Percentiles rank a stretch among this genome's conserved stretches.
These are phyloP conservation scores for Micoletzkya japonica DNA, from an alignment of 2,888 invertebrate species.

Conservation along the genomic window DNA sequence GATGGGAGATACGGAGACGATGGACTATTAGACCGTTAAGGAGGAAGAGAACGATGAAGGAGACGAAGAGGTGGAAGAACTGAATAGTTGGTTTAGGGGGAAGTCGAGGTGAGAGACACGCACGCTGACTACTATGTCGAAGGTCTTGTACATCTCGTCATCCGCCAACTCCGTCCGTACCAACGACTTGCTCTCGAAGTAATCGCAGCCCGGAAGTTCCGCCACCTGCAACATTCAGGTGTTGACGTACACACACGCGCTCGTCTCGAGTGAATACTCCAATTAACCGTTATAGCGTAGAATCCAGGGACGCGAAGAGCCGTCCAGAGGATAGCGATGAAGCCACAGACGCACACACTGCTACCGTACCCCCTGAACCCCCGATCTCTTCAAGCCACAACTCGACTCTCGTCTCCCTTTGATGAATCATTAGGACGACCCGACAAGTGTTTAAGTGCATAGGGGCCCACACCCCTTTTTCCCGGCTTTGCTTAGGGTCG, in stretches of 20 bases:
- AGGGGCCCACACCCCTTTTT: too few species aligned
- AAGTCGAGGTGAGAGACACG: too few species aligned
- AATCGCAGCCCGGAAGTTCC: slow-evolving; percentile 3
- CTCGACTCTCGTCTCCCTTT: background rate
- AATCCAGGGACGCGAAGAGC: slow-evolving; percentile 38
- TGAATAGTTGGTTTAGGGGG: slow-evolving; percentile 28
- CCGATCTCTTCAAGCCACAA: background rate
- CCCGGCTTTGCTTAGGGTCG: too few species aligned
- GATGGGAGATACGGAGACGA: slow-evolving; percentile 46
- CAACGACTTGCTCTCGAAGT: slow-evolving; percentile 23
- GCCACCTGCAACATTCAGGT: background rate
- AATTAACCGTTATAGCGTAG: slow-evolving; percentile 30
- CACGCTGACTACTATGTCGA: slow-evolving; percentile 12
- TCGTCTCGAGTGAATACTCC: too few species aligned
- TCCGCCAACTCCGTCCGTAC: slow-evolving; percentile 10
- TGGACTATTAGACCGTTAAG: slow-evolving; percentile 46
- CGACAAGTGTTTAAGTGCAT: too few species aligned
- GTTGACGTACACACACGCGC: background rate
- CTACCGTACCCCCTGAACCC: background rate
- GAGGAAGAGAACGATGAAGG: slow-evolving; percentile 45
- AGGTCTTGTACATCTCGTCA: background rate
- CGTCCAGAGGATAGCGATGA: slow-evolving; percentile 29
- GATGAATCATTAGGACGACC: too few species aligned
- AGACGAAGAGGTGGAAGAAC: slow-evolving; percentile 54
- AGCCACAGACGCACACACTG: slow-evolving; percentile 15